These are phyloP conservation scores for Trachelus tabidus DNA, from an alignment of 2,888 invertebrate species.

Conservation along the genomic window DNA sequence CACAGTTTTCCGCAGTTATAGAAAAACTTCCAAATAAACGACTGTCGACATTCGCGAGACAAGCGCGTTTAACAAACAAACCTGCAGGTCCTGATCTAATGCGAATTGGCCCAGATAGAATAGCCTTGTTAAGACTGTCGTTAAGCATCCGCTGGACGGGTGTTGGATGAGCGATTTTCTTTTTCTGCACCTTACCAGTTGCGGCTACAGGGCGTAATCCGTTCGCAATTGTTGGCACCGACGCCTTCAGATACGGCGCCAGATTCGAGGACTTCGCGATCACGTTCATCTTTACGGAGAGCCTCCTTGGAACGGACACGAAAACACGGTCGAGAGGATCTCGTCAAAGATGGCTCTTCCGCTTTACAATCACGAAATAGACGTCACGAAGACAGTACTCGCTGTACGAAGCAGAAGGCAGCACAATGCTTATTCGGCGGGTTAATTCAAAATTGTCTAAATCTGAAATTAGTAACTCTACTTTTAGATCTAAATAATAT, in stretches of 20 bases:
- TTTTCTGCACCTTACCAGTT: constrained; percentile 68
- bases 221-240: constrained; percentile 76
- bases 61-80: constrained; percentile 57
- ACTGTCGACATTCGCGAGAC: no score
- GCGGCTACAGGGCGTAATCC: constrained; percentile 72
- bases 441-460: no score
- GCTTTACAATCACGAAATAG: neutral
- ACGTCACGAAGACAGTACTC: neutral
- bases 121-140: constrained; percentile 70
- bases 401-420: neutral
- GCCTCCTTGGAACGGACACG: neutral
- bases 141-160: constrained; percentile 69
- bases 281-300: constrained; percentile 74
- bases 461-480: no score
- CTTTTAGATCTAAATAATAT: no score
- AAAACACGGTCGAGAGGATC: neutral
- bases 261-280: constrained; percentile 75
- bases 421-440: no score
- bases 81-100: constrained; percentile 72
- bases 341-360: neutral
- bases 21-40: neutral
- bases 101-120: constrained; percentile 73
- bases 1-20: constrained; percentile 9
- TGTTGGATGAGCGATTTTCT: constrained; percentile 59
- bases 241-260: constrained; percentile 76